These are phyloP conservation scores for Orius laevigatus DNA, from an alignment of 1,140 invertebrate genomes.

Conservation along the genomic window DNA sequence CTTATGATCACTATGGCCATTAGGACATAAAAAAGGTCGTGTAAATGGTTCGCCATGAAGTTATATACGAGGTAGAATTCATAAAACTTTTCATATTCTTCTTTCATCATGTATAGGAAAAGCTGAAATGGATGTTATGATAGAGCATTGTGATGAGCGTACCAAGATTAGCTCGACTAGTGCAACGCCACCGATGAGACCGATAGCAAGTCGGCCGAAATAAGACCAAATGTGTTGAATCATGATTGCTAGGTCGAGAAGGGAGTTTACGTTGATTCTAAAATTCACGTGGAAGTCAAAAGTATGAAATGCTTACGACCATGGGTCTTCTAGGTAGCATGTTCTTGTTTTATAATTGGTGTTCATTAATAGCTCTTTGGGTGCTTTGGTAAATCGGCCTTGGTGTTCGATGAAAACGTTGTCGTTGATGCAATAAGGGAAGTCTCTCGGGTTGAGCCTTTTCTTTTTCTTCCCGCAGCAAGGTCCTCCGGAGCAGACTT, in stretches of 20 bases:
- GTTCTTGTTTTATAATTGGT: constrained; percentile 1
- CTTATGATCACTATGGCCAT: no score
- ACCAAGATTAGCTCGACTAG: constrained; percentile 3
- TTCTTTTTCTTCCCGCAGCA: no score
- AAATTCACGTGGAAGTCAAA: no score
- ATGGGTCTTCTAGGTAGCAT: not conserved
- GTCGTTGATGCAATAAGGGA: constrained; percentile 1
- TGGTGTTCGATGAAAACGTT: constrained; percentile 6
- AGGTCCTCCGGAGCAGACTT: no score
- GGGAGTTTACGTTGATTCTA: not conserved
- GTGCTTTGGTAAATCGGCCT: constrained; percentile 4
- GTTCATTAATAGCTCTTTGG: not conserved
- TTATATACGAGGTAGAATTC: not conserved
- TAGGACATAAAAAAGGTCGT: no score
- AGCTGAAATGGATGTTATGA: not conserved
- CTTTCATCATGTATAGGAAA: not conserved
- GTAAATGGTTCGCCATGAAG: constrained; percentile 1
- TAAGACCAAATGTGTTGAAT: constrained; percentile 3
- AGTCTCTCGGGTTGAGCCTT: no score
- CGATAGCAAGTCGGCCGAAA: not conserved
- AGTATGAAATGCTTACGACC: no score
- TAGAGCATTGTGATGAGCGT: no score
- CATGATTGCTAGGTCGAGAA: constrained; percentile 5
- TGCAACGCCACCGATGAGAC: constrained; percentile 1
- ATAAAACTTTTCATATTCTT: constrained; percentile 1